Conservation (phyloP, 2,113 vertebrate genomes). For the Cheilinus undulatus region DNA sequence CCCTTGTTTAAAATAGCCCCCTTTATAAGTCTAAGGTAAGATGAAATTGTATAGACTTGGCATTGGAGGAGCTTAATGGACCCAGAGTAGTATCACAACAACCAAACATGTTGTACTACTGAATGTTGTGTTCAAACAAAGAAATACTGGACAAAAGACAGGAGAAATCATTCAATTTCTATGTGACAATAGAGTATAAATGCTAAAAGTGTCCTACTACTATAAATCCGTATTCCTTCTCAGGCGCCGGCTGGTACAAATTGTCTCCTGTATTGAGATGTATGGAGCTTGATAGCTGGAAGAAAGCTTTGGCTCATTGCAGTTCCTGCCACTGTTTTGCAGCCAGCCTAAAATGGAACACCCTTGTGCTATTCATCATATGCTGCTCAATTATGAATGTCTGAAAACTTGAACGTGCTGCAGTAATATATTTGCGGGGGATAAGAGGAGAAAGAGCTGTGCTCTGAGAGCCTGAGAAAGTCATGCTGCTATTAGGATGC, state of each 20-base stretch:
- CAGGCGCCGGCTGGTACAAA: slow-evolving; percentile 14
- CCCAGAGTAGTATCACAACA: background rate
- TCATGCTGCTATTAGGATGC: slow-evolving; percentile 27
- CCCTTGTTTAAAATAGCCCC: no score
- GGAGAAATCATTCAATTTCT: background rate
- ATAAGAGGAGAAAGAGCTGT: slow-evolving; percentile 45
- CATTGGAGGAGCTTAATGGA: background rate
- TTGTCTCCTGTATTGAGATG: slow-evolving; percentile 41
- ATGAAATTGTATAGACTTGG: background rate
- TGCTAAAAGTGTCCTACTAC: background rate
- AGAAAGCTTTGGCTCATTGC: slow-evolving; percentile 49
- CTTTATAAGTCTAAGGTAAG: no score
- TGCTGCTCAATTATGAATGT: slow-evolving; percentile 82
- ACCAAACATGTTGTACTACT: background rate
- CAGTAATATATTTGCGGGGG: slow-evolving; percentile 77
- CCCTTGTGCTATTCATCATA: slow-evolving; percentile 78
- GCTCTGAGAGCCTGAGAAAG: slow-evolving; percentile 48
- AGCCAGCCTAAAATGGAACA: slow-evolving; percentile 77
- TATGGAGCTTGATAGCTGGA: slow-evolving; percentile 42
- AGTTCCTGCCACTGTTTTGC: slow-evolving; percentile 57
- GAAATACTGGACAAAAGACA: background rate
- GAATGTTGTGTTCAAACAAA: background rate
- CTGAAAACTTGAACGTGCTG: slow-evolving; percentile 74
- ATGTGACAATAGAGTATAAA: background rate
- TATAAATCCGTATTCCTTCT: background rate